A percentile compares a stretch with the other conserved stretches of the same genome.
Evolutionary conservation across 2,113 vertebrate genomes (phyloP).

Genomic region (Arothron firmamentum): DNA sequence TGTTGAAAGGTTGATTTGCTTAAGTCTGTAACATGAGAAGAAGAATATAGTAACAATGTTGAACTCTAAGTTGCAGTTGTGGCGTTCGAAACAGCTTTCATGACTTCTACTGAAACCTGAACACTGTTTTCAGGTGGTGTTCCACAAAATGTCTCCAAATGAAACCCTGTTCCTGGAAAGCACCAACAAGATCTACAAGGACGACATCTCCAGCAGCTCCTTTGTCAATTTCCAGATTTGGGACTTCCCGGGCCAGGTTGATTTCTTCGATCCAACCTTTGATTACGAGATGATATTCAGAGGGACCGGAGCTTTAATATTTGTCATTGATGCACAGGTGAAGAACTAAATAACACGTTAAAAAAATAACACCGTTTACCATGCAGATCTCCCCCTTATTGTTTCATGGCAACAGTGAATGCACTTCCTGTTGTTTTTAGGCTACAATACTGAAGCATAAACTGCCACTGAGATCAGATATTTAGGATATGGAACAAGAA

Average conservation of each 20-base stretch:
- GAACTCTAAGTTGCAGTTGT: too few relatives aligned
- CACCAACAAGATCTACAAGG: constrained; percentile 99
- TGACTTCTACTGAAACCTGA: too few relatives aligned
- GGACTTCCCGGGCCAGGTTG: constrained; percentile 98
- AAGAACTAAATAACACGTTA: neutral
- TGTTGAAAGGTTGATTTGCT: too few relatives aligned
- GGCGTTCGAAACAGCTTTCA: too few relatives aligned
- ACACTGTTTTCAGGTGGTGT: constrained; percentile 83
- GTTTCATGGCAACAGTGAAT: neutral
- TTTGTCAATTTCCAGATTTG: constrained; percentile 99
- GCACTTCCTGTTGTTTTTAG: neutral
- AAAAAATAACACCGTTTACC: neutral
- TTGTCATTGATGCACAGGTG: constrained; percentile 99
- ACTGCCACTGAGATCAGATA: constrained; percentile 1
- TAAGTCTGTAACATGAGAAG: too few relatives aligned
- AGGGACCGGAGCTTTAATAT: constrained; percentile 96
- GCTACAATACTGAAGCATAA: too few relatives aligned
- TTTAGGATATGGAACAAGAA: neutral
- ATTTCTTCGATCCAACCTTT: constrained; percentile 98
- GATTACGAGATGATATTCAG: constrained; percentile 99
- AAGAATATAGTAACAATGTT: too few relatives aligned
- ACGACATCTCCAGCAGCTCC: constrained; percentile 97
- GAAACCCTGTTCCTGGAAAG: constrained; percentile 97
- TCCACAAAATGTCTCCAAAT: constrained; percentile 99
- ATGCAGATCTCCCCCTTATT: too few relatives aligned